Evolutionary conservation across 2,113 vertebrate species (phyloP).

Genomic region (Gopherus flavomarginatus): DNA sequence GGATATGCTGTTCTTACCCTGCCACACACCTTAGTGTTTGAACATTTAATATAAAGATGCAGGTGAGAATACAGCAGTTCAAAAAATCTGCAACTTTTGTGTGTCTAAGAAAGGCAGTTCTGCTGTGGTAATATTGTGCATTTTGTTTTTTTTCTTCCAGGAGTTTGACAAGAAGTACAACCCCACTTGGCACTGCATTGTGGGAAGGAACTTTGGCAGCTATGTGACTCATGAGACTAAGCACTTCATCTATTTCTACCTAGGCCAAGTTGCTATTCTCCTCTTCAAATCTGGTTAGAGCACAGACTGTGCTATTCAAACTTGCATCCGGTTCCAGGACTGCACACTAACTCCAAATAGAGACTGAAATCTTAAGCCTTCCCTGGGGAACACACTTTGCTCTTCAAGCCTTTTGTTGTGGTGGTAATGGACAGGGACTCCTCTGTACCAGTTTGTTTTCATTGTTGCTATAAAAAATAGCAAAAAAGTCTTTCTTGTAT

Average conservation of each 20-base stretch:
- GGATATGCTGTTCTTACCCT: conserved; percentile 26
- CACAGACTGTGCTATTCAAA: conserved; percentile 61
- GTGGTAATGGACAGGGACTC: conserved; percentile 87
- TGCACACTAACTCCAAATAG: conserved; percentile 71
- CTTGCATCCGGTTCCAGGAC: conserved; percentile 70
- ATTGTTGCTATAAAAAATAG: conserved; percentile 79
- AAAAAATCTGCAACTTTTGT: not conserved
- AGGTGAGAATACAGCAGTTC: not conserved
- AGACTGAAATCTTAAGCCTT: conserved; percentile 78
- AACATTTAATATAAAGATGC: not conserved
- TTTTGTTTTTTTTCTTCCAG: conserved; percentile 71
- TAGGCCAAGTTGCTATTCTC: conserved; percentile 98
- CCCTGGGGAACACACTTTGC: conserved; percentile 70
- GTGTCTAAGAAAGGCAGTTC: not conserved
- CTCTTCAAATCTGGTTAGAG: conserved; percentile 96
- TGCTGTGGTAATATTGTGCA: not conserved
- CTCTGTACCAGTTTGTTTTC: conserved; percentile 83
- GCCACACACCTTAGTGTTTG: not conserved
- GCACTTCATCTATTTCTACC: conserved; percentile 99
- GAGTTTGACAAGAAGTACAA: conserved; percentile 99
- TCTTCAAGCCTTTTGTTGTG: conserved; percentile 74
- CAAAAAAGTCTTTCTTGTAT: conserved; percentile 79
- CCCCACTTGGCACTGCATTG: conserved; percentile 98
- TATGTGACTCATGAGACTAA: conserved; percentile 98
- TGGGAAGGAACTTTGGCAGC: conserved; percentile 98